Percentiles rank a stretch among this genome's conserved stretches.
Conservation (phyloP, 2,888 invertebrate species). For the Copidosoma aretas region DNA sequence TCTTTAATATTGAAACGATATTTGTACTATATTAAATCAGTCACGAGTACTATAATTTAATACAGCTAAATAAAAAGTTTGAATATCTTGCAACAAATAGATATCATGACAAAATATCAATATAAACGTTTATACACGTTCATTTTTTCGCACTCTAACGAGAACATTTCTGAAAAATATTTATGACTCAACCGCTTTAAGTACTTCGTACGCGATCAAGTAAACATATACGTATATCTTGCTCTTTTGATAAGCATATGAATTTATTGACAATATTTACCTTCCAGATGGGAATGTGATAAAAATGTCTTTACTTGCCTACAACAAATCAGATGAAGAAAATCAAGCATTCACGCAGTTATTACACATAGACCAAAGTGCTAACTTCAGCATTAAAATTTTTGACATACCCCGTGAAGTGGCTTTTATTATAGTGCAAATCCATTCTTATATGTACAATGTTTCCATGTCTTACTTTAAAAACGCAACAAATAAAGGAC, state of each 20-base stretch:
- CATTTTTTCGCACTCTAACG: no score
- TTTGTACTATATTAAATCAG: no score
- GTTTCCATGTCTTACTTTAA: slow-evolving; percentile 66
- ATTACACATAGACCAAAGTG: slow-evolving; percentile 46
- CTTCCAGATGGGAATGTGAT: slow-evolving; percentile 39
- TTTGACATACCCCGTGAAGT: slow-evolving; percentile 62
- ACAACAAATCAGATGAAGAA: slow-evolving; percentile 43
- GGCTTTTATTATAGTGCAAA: slow-evolving; percentile 71
- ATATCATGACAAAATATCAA: no score
- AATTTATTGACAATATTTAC: slow-evolving; percentile 4
- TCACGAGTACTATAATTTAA: no score
- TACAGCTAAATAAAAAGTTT: no score
- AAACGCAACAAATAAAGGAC: slow-evolving; percentile 29
- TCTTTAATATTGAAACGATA: no score
- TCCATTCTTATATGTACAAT: slow-evolving; percentile 68
- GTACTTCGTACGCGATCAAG: no score
- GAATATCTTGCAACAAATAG: no score
- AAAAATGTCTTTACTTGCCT: slow-evolving; percentile 51
- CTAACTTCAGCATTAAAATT: slow-evolving; percentile 61
- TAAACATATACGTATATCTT: no score
- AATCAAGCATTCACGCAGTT: slow-evolving; percentile 51
- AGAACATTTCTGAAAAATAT: no score
- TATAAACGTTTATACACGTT: no score
- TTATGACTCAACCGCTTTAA: no score
- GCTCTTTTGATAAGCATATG: not conserved